Evolutionary conservation across 2,888 invertebrate genomes (phyloP).

Genomic region (Conops quadrifasciatus): DNA sequence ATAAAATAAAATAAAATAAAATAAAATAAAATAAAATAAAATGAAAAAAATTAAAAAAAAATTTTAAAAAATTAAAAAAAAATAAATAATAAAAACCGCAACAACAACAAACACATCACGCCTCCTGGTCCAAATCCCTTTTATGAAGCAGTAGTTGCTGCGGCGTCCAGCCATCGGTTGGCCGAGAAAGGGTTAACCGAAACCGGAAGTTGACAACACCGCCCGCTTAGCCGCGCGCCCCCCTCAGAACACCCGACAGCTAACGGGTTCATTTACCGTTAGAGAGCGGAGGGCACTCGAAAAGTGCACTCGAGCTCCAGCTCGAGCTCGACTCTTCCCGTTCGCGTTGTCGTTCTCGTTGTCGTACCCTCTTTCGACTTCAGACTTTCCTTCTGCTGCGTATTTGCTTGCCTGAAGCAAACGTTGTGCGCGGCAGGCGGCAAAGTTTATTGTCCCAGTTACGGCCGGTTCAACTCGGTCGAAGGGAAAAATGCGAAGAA

Average conservation of each 20-base stretch:
- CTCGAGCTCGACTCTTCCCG: background rate
- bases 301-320: background rate
- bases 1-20: too few relatives aligned
- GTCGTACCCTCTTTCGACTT: slow-evolving; percentile 2
- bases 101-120: too few relatives aligned
- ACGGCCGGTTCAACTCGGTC: slow-evolving; percentile 6
- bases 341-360: background rate
- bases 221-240: background rate
- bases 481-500: background rate
- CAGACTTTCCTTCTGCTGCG: background rate
- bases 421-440: background rate
- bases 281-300: slow-evolving; percentile 17
- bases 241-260: background rate
- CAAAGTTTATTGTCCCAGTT: slow-evolving; percentile 28
- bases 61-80: too few relatives aligned
- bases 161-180: too few relatives aligned
- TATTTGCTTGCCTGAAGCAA: slow-evolving; percentile 6
- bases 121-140: too few relatives aligned
- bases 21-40: too few relatives aligned
- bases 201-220: slow-evolving; percentile 19
- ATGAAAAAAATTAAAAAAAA: too few relatives aligned
- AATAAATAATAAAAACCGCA: too few relatives aligned
- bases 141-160: too few relatives aligned
- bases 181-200: slow-evolving; percentile 22
- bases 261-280: slow-evolving; percentile 25